Evolutionary conservation across 2,888 invertebrate species (phyloP), one percentile per base, ranked within the genome.

Genomic region (Tetranychus piercei): DNA sequence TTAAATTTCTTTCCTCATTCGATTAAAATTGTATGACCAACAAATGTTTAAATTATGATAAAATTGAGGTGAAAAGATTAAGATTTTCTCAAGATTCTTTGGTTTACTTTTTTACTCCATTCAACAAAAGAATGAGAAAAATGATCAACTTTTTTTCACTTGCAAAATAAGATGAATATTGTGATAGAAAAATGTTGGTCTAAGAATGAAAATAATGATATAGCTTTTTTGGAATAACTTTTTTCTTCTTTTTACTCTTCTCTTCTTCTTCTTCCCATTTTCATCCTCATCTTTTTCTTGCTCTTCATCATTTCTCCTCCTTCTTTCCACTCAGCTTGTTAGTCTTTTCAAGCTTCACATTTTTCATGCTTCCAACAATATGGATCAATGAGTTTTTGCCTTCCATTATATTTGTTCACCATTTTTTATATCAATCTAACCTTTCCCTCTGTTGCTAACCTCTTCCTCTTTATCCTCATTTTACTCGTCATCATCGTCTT

Each of bases 221-320:
- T 55, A 15, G 15, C 55, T 55, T 55, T 55, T 55, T 69, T 22
- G 69, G n/a, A 69, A n/a, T 65, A 20, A 69, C 11, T 23, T 18
- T 69, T n/a, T 15, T 69, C 69, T 18, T 34, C 34, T 34, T 34
- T 34, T 34, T 34, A 34, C 34, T 34, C n/a, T n/a, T n/a, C n/a
- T n/a, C n/a, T 34, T 34, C 34, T 3, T 34, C 34, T 34, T 34
- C 66, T 20, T 65, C 66, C 20, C 66, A 69, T 22, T 23, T 18
- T 69, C 69, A 69, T 69, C 69, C 69, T 69, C n/a, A 69, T 69
- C 69, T 18, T 34, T 34, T 34, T 34, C 34, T 34, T 34, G 5
- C 34, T 34, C 34, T 34, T 34, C 34, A 34, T 34, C 34, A 34
- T 34, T 34, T 34, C 34, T 34, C 34, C 34, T 34, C 34, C 34